Evolutionary conservation across 2,113 vertebrate species (phyloP), one percentile per base, ranked within the genome.

Genomic region (Martes martes): DNA sequence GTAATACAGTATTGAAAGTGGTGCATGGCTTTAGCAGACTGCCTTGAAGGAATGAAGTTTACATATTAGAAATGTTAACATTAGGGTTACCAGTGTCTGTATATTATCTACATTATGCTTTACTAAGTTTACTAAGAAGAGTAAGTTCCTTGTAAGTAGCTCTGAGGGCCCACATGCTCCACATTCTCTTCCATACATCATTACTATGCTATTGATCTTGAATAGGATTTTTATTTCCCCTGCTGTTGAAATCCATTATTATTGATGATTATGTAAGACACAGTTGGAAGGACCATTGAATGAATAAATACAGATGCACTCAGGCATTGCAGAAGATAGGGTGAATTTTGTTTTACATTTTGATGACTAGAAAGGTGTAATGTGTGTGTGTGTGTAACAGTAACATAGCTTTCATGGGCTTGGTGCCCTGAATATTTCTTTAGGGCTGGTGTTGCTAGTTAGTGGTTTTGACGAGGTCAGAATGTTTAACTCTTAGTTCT

Each of bases 241-340:
- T 93, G 78, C 57, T 95, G 88, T 97, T 98, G 97, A 97, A 98
- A 98, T 98, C 61, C 24, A 93, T 97, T 98, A 74, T 98, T 97
- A 98, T 97, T 96, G 94, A 98, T 89, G 90, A 63, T 96, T 96
- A 97, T 97, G 39, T 97, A 94, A 84, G 98, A 96, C 73, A 71
- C 31, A 94, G 91, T 85, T 96, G 15, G n/a, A 97, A 96, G 67
- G 13, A 26, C 23, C 73, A 74, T 11, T 84, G 42, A 92, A 95
- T 96, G 55, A 95, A 9, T 81, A 97, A 97, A 57, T 96, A 89
- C 3, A 93, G 6, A 36, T 71, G 28, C 93, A 59, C 21, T 96
- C 26, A 89, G 55, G 69, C 93, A 91, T 80, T n/a, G 10, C 1
- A 21, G 11, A 65, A 15, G 0, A 42, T 83, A 95, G 9, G 1